phyloP scores from a whole-genome alignment of 2,888 invertebrate genomes.

The Acleris cristana region DNA sequence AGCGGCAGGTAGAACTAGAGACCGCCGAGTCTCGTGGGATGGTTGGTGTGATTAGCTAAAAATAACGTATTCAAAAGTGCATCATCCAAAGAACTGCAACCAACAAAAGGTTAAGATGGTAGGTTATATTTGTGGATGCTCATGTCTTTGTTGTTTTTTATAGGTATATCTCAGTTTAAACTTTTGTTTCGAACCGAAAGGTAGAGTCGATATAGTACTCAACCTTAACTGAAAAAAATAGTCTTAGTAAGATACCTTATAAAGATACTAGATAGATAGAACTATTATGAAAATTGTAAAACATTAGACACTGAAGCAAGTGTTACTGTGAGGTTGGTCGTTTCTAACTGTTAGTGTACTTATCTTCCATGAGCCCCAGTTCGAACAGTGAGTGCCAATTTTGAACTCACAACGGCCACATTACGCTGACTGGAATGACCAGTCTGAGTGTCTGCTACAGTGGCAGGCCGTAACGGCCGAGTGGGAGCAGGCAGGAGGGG shows the following conservation, averaged over 20 bases:
- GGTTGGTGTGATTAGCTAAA: neutral
- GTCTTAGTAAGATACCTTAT: too few relatives aligned
- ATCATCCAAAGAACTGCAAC: neutral
- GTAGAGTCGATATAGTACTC: too few relatives aligned
- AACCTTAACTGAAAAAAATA: too few relatives aligned
- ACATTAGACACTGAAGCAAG: too few relatives aligned
- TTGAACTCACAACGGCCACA: constrained; percentile 63
- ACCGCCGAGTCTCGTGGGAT: constrained; percentile 5
- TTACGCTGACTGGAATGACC: constrained; percentile 59
- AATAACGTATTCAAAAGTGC: constrained; percentile 2
- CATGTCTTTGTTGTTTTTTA: neutral
- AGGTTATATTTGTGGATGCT: too few relatives aligned
- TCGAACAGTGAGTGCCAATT: constrained; percentile 41
- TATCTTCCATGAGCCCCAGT: constrained; percentile 13
- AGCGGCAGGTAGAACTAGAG: constrained; percentile 42
- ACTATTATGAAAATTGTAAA: too few relatives aligned
- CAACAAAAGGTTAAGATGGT: too few relatives aligned
- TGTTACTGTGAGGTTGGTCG: neutral
- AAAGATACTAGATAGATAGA: too few relatives aligned
- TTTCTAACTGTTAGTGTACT: constrained; percentile 5
- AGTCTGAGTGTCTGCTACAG: constrained; percentile 49
- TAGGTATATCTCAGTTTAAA: neutral
- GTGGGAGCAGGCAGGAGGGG: constrained; percentile 66
- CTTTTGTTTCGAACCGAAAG: neutral
- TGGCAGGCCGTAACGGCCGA: constrained; percentile 46